Conservation (phyloP, 2,797 vertebrate genomes). For the Micromesistius poutassou region DNA sequence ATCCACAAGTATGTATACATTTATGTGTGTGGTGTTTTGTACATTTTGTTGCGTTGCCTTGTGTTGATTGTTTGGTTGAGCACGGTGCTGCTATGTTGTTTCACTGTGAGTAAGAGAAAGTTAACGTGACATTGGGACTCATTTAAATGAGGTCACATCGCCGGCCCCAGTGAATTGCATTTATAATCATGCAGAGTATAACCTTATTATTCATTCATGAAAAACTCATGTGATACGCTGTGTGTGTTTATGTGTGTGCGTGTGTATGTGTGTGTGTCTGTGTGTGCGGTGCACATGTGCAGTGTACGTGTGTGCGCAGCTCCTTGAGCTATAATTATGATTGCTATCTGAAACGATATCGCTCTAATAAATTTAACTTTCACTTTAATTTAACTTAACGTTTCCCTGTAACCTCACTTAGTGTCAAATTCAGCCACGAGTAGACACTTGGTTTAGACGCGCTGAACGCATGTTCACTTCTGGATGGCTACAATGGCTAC, state of each 20-base stretch:
- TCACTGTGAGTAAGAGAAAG: slow-evolving; percentile 35
- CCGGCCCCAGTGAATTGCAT: slow-evolving; percentile 13
- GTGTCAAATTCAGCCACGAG: not conserved
- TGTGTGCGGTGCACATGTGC: not conserved
- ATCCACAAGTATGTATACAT: too few species aligned
- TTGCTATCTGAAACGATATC: not conserved
- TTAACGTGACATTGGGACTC: slow-evolving; percentile 48
- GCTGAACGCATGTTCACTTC: not conserved
- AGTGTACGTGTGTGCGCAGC: not conserved
- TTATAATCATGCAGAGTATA: slow-evolving; percentile 27
- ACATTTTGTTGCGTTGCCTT: too few species aligned
- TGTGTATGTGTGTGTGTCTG: slow-evolving; percentile 4
- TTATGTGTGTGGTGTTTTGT: too few species aligned
- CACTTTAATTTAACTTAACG: not conserved
- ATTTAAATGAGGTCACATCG: slow-evolving; percentile 37
- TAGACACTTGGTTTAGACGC: not conserved
- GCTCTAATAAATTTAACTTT: not conserved
- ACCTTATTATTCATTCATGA: slow-evolving; percentile 44
- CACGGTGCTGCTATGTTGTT: too few species aligned
- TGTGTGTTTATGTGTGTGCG: slow-evolving; percentile 5
- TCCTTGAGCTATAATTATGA: not conserved
- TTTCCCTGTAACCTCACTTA: not conserved
- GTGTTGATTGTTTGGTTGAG: too few species aligned
- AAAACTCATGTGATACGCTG: slow-evolving; percentile 7
- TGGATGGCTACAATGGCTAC: too few species aligned